Percentiles rank a stretch among this genome's conserved stretches.
Conservation (phyloP, 2,888 invertebrate species). For the Meteorus colon region DNA sequence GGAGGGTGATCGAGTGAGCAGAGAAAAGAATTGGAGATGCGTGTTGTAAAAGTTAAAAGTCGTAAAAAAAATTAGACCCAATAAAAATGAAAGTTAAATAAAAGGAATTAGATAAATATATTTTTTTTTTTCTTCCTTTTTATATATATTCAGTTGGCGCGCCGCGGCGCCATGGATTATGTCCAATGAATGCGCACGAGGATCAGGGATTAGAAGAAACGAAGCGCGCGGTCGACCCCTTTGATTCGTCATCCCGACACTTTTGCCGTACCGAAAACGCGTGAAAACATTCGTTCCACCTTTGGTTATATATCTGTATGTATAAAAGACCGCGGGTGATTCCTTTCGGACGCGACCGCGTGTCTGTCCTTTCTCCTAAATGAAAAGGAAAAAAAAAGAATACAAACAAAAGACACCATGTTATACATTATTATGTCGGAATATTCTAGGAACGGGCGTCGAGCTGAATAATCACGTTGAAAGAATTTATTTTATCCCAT, state of each 20-base stretch:
- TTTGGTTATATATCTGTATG: constrained; percentile 2
- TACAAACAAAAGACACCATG: constrained; percentile 19
- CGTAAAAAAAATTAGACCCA: neutral
- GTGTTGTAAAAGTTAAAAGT: neutral
- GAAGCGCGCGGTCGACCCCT: constrained; percentile 25
- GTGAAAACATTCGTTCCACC: constrained; percentile 45
- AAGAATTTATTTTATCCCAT: constrained; percentile 25
- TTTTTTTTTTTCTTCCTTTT: constrained; percentile 1
- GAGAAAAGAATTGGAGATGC: neutral
- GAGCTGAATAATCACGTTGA: constrained; percentile 36
- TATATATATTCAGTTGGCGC: neutral
- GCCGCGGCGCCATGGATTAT: constrained; percentile 33
- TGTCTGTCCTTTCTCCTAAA: constrained; percentile 5
- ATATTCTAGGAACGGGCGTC: constrained; percentile 37
- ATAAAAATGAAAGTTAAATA: neutral
- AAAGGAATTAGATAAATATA: neutral
- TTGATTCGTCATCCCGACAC: constrained; percentile 42
- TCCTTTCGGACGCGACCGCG: constrained; percentile 17
- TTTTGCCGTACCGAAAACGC: constrained; percentile 30
- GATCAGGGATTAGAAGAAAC: constrained; percentile 23
- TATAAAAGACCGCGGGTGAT: constrained; percentile 15
- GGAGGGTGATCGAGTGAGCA: neutral
- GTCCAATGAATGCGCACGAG: constrained; percentile 8
- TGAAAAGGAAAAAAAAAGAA: constrained; percentile 21
- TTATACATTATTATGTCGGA: constrained; percentile 31